Conservation (phyloP, 1,140 invertebrate genomes). For the Cydia amplana region DNA sequence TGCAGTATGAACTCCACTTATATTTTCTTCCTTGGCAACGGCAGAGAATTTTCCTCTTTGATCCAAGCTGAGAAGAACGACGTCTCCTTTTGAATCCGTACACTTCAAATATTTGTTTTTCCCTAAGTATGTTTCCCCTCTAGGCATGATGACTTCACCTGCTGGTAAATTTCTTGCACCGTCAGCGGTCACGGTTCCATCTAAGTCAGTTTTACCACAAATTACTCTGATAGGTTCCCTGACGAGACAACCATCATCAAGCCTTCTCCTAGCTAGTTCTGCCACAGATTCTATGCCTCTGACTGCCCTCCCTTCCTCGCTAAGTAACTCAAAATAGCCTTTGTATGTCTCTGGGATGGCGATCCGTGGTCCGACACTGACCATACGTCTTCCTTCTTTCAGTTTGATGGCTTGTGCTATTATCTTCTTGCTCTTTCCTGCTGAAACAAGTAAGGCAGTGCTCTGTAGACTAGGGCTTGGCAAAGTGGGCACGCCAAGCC, state of each 20-base stretch:
- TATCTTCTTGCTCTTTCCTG: slow-evolving; percentile 91
- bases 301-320: slow-evolving; percentile 94
- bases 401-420: slow-evolving; percentile 94
- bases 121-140: slow-evolving; percentile 84
- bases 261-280: slow-evolving; percentile 87
- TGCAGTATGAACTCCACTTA: slow-evolving; percentile 94
- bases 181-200: slow-evolving; percentile 85
- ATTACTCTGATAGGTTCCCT: slow-evolving; percentile 92
- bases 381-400: slow-evolving; percentile 89
- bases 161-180: slow-evolving; percentile 85
- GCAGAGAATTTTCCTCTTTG: slow-evolving; percentile 94
- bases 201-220: slow-evolving; percentile 83
- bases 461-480: slow-evolving; percentile 91
- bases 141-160: slow-evolving; percentile 89
- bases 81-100: slow-evolving; percentile 90
- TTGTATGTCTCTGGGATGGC: slow-evolving; percentile 94
- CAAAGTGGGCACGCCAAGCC: slow-evolving; percentile 91
- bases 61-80: slow-evolving; percentile 90
- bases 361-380: slow-evolving; percentile 89
- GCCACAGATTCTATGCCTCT: slow-evolving; percentile 93
- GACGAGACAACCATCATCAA: slow-evolving; percentile 90
- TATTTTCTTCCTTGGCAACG: slow-evolving; percentile 93
- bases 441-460: slow-evolving; percentile 90
- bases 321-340: slow-evolving; percentile 96
- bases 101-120: slow-evolving; percentile 91